Evolutionary conservation across 2,888 invertebrate genomes (phyloP).

Genomic region (Tinea trinotella): DNA sequence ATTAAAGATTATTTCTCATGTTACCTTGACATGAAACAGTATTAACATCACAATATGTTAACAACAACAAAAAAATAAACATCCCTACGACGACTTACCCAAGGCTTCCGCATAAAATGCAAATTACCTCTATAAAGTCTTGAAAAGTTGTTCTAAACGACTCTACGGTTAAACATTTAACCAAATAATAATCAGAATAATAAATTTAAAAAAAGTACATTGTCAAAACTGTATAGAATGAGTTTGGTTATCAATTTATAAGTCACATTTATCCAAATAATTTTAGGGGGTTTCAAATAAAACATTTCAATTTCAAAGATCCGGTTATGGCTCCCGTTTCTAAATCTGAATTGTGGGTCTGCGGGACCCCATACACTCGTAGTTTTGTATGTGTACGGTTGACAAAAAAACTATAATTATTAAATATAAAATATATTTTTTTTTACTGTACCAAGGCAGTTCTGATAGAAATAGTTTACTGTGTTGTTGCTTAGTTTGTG

Average conservation of each 20-base stretch:
- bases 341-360: constrained; percentile 64
- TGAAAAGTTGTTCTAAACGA: constrained; percentile 37
- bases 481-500: too few species aligned
- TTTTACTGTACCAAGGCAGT: too few species aligned
- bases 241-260: constrained; percentile 67
- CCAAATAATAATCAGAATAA: constrained; percentile 50
- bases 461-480: too few species aligned
- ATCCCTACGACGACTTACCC: not conserved
- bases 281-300: constrained; percentile 57
- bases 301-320: constrained; percentile 71
- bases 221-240: constrained; percentile 40
- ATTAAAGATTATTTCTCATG: not conserved
- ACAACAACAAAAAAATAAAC: not conserved
- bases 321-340: constrained; percentile 65
- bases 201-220: constrained; percentile 24
- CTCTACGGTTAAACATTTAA: constrained; percentile 63
- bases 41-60: not conserved
- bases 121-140: constrained; percentile 36
- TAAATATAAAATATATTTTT: not conserved
- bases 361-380: constrained; percentile 60
- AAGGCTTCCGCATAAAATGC: constrained; percentile 30
- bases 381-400: constrained; percentile 49
- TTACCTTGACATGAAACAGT: not conserved
- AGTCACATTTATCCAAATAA: constrained; percentile 61
- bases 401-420: constrained; percentile 16